These are phyloP conservation scores for Sacculina carcini DNA, from an alignment of 2,888 invertebrate genomes.

Conservation along the genomic window DNA sequence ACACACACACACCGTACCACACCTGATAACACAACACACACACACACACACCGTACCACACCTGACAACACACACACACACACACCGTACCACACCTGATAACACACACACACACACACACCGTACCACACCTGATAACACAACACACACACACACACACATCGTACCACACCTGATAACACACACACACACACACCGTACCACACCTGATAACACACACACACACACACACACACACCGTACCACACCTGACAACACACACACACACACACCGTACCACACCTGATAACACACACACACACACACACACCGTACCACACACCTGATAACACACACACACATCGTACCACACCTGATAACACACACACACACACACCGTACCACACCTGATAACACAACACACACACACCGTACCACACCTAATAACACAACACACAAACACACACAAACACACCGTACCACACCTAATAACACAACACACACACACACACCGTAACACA, in stretches of 20 bases:
- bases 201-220: not conserved
- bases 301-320: not conserved
- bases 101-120: conserved; percentile 21
- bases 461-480: not conserved
- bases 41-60: conserved; percentile 23
- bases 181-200: not conserved
- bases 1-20: not conserved
- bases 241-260: not conserved
- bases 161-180: not conserved
- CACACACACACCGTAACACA: not conserved
- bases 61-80: conserved; percentile 9
- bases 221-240: not conserved
- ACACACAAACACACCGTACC: not conserved
- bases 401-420: not conserved
- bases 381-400: not conserved
- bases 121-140: conserved; percentile 17
- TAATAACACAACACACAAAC: not conserved
- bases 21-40: not conserved
- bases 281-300: not conserved
- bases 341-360: not conserved
- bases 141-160: not conserved
- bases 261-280: not conserved
- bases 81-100: not conserved
- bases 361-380: not conserved
- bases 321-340: not conserved